Base-by-base conservation (phyloP, 2,888 invertebrate species). In the Trichogramma dendrolimi region DNA sequence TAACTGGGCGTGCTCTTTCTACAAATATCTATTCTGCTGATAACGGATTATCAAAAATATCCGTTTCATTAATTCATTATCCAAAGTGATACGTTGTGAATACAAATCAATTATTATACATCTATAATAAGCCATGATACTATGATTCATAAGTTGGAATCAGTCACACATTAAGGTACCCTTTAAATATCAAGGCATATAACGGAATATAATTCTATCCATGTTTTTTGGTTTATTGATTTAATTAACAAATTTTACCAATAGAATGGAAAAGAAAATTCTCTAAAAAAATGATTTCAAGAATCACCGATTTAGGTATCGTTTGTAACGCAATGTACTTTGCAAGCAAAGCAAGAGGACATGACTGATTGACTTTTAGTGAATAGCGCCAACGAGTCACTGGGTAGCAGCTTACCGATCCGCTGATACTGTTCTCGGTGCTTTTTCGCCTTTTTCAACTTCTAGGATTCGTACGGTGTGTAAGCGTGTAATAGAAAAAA, bases 341-440 rank as follows among this genome's bases (percentile, higher is more conserved):
- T 65, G 60, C 65, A 65, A 60, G 65, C 65, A 65, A 65, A 65
- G 63, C 65, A 65, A 58, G 63, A 63, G 65, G 65, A 65, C 59
- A 63, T 63, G 48, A 63, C 61, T 60, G 65, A 65, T 50, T 65
- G 65, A 58, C 63, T 65, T 59, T 65, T 65, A 47, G 63, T 47
- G 14, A 63, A 61, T 53, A 63, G 44, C 40, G 63, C 61, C 49
- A 56, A 55, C 52, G 65, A 65, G 66, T 74, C 73, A 72, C 70
- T 72, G 63, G 72, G 73, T 74, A 76, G 77, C 76, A 79, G 84
- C 88, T 88, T 88, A 88, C 88, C 88, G 84, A 88, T 86, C 81
- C 88, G 85, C 81, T 88, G 88, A 84, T 88, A 88, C 77, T 87
- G 84, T 81, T 86, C 87, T 82, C 86, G 86, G 82, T 87, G 83